Evolutionary conservation across 2,888 invertebrate genomes (phyloP), one percentile per base, ranked within the genome.

Genomic region (Apotomis turbidana): DNA sequence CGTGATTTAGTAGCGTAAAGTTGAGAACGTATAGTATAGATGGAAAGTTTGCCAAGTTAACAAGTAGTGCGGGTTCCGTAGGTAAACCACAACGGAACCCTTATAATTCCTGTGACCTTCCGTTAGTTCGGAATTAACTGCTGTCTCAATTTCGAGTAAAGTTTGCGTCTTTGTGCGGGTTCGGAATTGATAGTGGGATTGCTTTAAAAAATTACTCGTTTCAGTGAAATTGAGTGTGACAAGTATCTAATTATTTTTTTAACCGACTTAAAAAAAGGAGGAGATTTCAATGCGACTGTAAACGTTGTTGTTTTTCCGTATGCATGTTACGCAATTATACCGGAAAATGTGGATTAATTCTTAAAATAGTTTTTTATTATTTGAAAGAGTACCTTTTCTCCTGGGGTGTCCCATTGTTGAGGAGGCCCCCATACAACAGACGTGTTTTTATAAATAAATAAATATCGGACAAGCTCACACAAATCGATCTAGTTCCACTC

Each of bases 41-140:
- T 63, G 62, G 51, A 59, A 63, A 72, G 68, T 72, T 72, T 10
- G 62, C 41, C 71, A 49, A 72, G 68, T 72, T 72, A 67, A 71
- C 71, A 71, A 71, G 71, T 71, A 57, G 71, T 51, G 41, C 55
- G 51, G 71, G 67, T 61, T 71, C 61, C 71, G 67, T 41, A 71
- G 71, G 71, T 71, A 71, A 68, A 68, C 71, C 71, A 71, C 62
- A n/a, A 13, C 66, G 59, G 71, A n/a, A 71, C 71, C 71, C 67
- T 62, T 71, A 71, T 71, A 71, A 71, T 71, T 71, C 71, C 71
- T 44, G 67, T 57, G 71, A 71, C 71, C 71, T 69, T 62, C 67
- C 61, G 66, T 61, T 62, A 68, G 55, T 71, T 61, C 27, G 49
- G 67, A 61, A 71, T 67, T 71, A 67, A 68, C 67, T 51, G 62